A percentile compares a stretch with the other conserved stretches of the same genome.
phyloP scores from a whole-genome alignment of 2,888 invertebrate genomes.

The Cerastoderma edule region DNA sequence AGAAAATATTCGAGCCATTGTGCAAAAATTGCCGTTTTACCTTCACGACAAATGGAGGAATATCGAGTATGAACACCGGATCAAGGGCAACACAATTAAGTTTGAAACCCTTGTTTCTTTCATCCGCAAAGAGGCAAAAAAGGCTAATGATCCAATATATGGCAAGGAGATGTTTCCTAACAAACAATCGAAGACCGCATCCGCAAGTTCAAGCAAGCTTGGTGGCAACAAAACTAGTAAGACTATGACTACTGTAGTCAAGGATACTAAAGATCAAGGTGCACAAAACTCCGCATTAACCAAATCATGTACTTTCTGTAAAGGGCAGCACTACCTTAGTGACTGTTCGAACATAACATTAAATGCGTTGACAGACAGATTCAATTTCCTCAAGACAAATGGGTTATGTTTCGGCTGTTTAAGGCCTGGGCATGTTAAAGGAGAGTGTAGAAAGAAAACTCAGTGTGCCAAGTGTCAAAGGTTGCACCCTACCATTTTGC shows the following conservation, averaged over 20 bases:
- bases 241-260: neutral
- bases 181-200: neutral
- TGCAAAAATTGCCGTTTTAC: conserved; percentile 41
- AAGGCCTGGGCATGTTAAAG: conserved; percentile 27
- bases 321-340: neutral
- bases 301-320: neutral
- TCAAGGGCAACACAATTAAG: neutral
- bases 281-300: neutral
- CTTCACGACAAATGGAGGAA: conserved; percentile 46
- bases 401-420: conserved; percentile 20
- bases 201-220: neutral
- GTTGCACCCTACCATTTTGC: conserved; percentile 29
- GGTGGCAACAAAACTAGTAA: neutral
- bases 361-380: neutral
- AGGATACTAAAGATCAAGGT: neutral
- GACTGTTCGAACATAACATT: neutral
- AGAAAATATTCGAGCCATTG: conserved; percentile 45
- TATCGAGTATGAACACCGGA: conserved; percentile 28
- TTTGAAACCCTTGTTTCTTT: conserved; percentile 36
- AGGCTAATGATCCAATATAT: conserved; percentile 39
- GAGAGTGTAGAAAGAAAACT: conserved; percentile 7
- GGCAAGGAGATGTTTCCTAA: conserved; percentile 30
- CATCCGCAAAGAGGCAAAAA: conserved; percentile 36
- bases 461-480: conserved; percentile 8
- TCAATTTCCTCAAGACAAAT: neutral